Base-by-base conservation (phyloP, 2,888 invertebrate species). In the Drosophila mercatorum region DNA sequence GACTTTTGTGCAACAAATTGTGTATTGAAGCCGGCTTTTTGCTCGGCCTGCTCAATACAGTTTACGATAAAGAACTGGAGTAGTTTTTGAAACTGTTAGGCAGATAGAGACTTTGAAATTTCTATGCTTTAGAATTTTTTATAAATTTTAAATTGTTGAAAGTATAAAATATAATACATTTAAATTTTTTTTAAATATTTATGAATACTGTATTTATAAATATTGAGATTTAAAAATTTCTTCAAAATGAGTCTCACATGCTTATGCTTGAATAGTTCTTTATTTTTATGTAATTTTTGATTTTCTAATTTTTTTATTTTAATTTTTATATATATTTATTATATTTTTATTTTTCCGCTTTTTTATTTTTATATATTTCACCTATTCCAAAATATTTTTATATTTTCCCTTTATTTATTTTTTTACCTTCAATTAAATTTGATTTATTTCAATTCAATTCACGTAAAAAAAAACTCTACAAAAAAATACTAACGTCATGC, bases 1-100 rank as follows among this genome's bases (percentile, higher is more conserved):
- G 87, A 81, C 43, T 75, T 89, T 47, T 80, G 86, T 70, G 88
- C 85, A 85, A 85, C 88, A 85, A 88, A 86, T 88, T 86, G 83
- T 59, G 78, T 72, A 55, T 68, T 71, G 72, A 72, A 80, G 78
- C 88, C 84, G 86, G 85, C 85, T 82, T 86, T 84, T 75, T 68
- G 57, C 47, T 47, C 26, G 43, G 14, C 22, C 5, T 12, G 34
- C 14, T 41, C 40, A 41, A 65, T 41, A 44, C 34, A 10, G 47
- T 17, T 41, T 11, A 17, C n/a, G 47, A 6, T 17, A 40, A 44
- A 40, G 5, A 14, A 36, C 40, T 51, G 12, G 17, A n/a, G 47
- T 47, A 28, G 8, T 10, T 41, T 28, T 2, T 2, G 40, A n/a
- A 17, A 12, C 3, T 17, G 34, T 40, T 36, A 2, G 36, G 6